phyloP scores from a whole-genome alignment of 92 coral and sea anemone genomes.

The Palythoa heliodiscus region DNA sequence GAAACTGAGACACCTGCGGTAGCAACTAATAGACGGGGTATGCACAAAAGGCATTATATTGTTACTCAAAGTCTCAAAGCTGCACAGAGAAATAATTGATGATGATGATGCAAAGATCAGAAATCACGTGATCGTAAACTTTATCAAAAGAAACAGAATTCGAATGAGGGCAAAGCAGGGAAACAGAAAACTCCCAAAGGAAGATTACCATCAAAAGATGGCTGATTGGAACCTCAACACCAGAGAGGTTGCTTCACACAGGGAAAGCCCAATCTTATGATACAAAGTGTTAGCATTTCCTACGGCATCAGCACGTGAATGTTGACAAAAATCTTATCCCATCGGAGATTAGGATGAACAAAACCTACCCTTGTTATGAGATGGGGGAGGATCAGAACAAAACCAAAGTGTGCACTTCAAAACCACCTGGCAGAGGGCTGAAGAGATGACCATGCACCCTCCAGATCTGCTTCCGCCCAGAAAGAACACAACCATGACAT shows the following conservation, averaged over 20 bases:
- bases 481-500: conserved; percentile 5
- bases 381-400: conserved; percentile 10
- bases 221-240: too few species aligned
- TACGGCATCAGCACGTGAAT: conserved; percentile 7
- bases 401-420: conserved; percentile 1
- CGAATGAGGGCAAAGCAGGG: too few species aligned
- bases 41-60: conserved; percentile 22
- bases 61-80: conserved; percentile 21
- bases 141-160: too few species aligned
- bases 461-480: conserved; percentile 11
- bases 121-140: too few species aligned
- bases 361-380: conserved; percentile 10
- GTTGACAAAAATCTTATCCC: not conserved
- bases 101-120: too few species aligned
- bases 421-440: conserved; percentile 4
- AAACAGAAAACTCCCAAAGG: too few species aligned
- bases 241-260: conserved; percentile 16
- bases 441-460: not conserved
- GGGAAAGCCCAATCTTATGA: conserved; percentile 10
- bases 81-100: too few species aligned
- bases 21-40: conserved; percentile 24
- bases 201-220: too few species aligned
- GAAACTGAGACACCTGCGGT: too few species aligned
- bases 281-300: conserved; percentile 13
- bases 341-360: conserved; percentile 1